Evolutionary conservation across 2,797 vertebrate genomes (phyloP).

Genomic region (Graptemys geographica): DNA sequence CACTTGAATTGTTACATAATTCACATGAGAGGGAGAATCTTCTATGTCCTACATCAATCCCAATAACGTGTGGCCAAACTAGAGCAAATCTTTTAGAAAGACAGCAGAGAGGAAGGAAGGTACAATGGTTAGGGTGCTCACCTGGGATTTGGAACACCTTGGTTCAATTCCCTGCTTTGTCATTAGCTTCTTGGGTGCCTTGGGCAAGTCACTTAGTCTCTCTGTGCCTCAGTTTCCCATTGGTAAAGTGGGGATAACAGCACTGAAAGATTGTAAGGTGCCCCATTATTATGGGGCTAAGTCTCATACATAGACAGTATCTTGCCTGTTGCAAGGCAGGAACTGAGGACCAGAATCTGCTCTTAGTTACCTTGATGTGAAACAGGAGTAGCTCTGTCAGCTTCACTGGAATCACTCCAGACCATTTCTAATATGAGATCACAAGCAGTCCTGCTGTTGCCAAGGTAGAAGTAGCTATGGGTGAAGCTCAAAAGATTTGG

Average conservation of each 20-base stretch:
- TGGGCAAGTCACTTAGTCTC: not conserved
- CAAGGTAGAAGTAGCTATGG: not conserved
- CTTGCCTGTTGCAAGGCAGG: not conserved
- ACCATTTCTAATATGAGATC: not conserved
- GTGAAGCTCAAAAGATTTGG: not conserved
- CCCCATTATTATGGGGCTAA: not conserved
- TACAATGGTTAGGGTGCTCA: not conserved
- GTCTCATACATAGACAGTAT: not conserved
- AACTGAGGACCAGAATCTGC: not conserved
- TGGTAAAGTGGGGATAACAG: not conserved
- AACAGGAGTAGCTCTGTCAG: not conserved
- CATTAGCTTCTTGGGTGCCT: not conserved
- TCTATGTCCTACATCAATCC: not conserved
- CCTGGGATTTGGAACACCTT: not conserved
- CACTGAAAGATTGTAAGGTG: not conserved
- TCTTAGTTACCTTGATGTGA: not conserved
- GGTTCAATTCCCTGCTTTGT: not conserved
- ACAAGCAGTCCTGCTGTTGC: not conserved
- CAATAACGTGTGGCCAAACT: not conserved
- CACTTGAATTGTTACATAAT: not conserved
- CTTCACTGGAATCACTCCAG: not conserved
- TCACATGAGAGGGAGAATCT: not conserved
- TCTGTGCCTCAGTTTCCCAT: not conserved
- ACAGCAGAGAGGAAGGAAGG: not conserved
- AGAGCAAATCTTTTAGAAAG: not conserved